Percentiles rank a stretch among this genome's conserved stretches.
Evolutionary conservation across 2,113 vertebrate genomes (phyloP).

Genomic region (Mystacornis crossleyi): DNA sequence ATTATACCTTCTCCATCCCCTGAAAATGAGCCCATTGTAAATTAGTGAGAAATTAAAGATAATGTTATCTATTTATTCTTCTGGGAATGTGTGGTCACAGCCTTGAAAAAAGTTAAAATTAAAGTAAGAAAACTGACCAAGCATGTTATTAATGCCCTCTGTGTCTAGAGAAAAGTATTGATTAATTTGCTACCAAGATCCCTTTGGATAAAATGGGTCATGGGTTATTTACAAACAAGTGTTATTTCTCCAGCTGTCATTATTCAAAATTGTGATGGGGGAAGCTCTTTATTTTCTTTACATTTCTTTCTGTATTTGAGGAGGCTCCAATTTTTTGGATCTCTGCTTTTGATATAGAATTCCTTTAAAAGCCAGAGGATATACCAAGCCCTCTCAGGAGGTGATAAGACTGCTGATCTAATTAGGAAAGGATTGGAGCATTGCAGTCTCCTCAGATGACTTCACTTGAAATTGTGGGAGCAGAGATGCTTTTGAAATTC

Average conservation of each 20-base stretch:
- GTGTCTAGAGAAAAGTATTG: not conserved
- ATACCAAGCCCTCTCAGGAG: not conserved
- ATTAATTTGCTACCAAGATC: not conserved
- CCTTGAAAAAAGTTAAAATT: not conserved
- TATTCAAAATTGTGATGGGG: not conserved
- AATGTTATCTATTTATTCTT: not conserved
- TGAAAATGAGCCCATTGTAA: not conserved
- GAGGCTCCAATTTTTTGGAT: not conserved
- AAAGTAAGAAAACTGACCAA: not conserved
- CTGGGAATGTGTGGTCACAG: not conserved
- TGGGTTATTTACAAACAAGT: slow-evolving; percentile 14
- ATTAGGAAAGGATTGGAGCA: slow-evolving; percentile 2
- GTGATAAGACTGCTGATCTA: not conserved
- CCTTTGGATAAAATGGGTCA: not conserved
- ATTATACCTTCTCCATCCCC: not conserved
- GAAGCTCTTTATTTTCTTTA: not conserved
- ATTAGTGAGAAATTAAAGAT: not conserved
- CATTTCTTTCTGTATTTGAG: not conserved
- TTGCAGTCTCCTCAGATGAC: not conserved
- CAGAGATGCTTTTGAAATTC: slow-evolving; percentile 3
- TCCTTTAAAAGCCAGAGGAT: slow-evolving; percentile 4
- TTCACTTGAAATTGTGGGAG: not conserved
- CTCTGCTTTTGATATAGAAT: not conserved
- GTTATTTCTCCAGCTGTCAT: not conserved
- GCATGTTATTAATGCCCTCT: not conserved